Percentiles rank a stretch among this genome's conserved stretches.
These are phyloP conservation scores for Peromyscus attwateri DNA, from an alignment of 2,797 vertebrate genomes.

Conservation along the genomic window DNA sequence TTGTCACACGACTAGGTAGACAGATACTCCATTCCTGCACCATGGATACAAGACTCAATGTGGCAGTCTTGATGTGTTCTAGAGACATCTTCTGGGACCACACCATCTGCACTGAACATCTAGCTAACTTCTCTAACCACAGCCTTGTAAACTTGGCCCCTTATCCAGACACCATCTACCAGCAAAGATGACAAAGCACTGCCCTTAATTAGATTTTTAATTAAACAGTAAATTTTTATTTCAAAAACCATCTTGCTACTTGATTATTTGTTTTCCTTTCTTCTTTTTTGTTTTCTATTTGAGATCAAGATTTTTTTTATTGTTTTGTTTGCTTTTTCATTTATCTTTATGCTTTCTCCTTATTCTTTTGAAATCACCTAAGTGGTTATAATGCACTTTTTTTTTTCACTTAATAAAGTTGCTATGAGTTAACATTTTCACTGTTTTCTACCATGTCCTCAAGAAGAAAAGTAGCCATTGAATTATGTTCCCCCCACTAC, in stretches of 20 bases:
- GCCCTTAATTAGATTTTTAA: neutral
- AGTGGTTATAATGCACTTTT: neutral
- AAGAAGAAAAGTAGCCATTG: neutral
- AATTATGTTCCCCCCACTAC: too few species aligned
- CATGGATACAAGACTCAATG: neutral
- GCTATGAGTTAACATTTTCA: neutral
- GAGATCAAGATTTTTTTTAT: neutral
- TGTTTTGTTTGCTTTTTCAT: neutral
- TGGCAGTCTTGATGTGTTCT: neutral
- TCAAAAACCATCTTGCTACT: neutral
- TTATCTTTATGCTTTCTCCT: neutral
- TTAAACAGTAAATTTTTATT: neutral
- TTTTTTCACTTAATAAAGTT: neutral
- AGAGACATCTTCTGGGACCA: neutral
- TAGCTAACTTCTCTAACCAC: neutral
- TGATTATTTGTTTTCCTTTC: neutral
- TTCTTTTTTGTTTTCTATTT: neutral
- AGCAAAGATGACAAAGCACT: neutral
- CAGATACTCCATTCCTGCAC: neutral
- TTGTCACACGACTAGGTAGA: neutral
- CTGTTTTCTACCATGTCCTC: neutral
- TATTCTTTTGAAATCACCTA: neutral
- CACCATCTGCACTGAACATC: neutral
- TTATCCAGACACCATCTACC: neutral
- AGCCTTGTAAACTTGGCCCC: neutral